Evolutionary conservation across 2,888 invertebrate genomes (phyloP), one percentile per base, ranked within the genome.

Genomic region (Eugnorisma glareosa): DNA sequence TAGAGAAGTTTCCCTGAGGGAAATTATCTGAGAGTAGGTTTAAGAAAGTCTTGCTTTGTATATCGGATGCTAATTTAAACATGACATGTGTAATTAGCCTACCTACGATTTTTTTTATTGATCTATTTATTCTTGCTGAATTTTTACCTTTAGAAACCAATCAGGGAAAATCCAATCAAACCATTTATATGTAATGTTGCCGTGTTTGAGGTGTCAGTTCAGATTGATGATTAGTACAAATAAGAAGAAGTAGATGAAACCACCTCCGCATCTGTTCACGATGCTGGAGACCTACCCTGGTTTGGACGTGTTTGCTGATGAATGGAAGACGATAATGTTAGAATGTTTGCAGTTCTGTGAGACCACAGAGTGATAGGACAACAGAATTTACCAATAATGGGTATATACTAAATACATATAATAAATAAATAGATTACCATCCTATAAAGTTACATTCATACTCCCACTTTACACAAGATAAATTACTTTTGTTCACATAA

Each of bases 21-120:
- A 78, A 75, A 78, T 86, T 70, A 78, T 67, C 11, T 67, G 18
- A 37, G 67, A 67, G 78, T 64, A 37, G n/a, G 15, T 51, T 45
- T 3, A 7, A n/a, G 11, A 21, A 31, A 31, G 1, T 15, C 51
- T 31, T 59, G 68, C 21, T 71, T 79, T 79, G n/a, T 61, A n/a
- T 13, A 68, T 74, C 15, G 6, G 37, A 43, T 74, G 63, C 6
- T 28, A 10, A 1, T n/a, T n/a, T 7, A 15, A 57, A 15, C 7
- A 15, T 28, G 13, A n/a, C 1, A n/a, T 54, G 13, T n/a, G n/a
- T 13, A 54, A 54, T 54, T 54, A 54, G n/a, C 54, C 5, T 11
- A n/a, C n/a, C 4, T 24, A 31, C 8, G 28, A 13, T 1, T 8
- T 61, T 61, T n/a, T 43, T 35, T 11, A n/a, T 48, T 13, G 6